Conservation (phyloP, 2,888 invertebrate species). For the Sclerodermus sp. region DNA sequence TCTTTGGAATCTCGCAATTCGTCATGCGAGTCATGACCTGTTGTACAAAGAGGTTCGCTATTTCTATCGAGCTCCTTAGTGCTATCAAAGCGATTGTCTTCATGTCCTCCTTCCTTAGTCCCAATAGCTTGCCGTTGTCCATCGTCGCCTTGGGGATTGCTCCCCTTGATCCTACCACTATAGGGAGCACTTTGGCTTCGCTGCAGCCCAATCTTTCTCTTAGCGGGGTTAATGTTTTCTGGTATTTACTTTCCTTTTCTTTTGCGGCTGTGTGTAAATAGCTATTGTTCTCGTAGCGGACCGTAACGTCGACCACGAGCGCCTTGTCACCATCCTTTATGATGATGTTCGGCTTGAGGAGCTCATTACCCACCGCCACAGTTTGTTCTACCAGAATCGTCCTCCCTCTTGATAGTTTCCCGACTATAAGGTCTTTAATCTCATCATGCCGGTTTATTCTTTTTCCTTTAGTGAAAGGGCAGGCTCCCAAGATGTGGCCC, state of each 20-base stretch:
- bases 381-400: no score
- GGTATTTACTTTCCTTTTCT: slow-evolving; percentile 12
- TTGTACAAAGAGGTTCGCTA: neutral
- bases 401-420: accelerated
- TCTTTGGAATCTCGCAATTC: no score
- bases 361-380: neutral
- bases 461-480: neutral
- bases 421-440: neutral
- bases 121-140: neutral
- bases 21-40: no score
- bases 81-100: neutral
- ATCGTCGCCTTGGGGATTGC: neutral
- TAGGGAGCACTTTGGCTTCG: neutral
- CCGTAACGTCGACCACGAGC: slow-evolving; percentile 10
- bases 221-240: neutral
- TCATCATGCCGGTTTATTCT: slow-evolving; percentile 6
- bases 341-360: neutral
- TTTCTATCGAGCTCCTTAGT: neutral
- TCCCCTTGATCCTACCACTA: slow-evolving; percentile 9
- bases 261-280: neutral
- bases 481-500: neutral
- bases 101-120: neutral
- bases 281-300: slow-evolving; percentile 12
- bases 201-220: neutral
- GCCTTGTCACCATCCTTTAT: slow-evolving; percentile 4